phyloP scores from a whole-genome alignment of 2,888 invertebrate species.

The Agrochola lota region DNA sequence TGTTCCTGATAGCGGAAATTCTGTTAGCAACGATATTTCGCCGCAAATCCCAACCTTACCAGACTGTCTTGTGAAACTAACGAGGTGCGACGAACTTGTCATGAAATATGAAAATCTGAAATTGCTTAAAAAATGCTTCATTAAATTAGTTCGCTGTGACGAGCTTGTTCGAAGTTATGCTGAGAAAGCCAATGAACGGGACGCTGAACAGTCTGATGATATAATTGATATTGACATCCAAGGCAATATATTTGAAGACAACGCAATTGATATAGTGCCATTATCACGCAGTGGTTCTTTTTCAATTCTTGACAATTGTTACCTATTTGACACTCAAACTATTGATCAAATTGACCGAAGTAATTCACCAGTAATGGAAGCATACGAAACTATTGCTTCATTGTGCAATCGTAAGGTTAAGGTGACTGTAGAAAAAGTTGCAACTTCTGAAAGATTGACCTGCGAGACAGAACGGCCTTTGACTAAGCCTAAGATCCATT shows the following conservation, averaged over 20 bases:
- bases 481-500: slow-evolving; percentile 42
- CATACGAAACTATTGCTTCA: slow-evolving; percentile 71
- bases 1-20: neutral
- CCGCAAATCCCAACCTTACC: slow-evolving; percentile 21
- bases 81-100: slow-evolving; percentile 76
- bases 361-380: slow-evolving; percentile 79
- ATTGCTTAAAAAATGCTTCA: slow-evolving; percentile 71
- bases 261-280: slow-evolving; percentile 1
- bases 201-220: slow-evolving; percentile 25
- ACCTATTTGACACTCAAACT: slow-evolving; percentile 29
- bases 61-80: slow-evolving; percentile 74
- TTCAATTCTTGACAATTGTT: slow-evolving; percentile 60
- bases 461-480: slow-evolving; percentile 57
- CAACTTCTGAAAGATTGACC: neutral
- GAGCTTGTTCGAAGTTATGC: slow-evolving; percentile 20
- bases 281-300: slow-evolving; percentile 62
- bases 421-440: slow-evolving; percentile 5
- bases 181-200: slow-evolving; percentile 1
- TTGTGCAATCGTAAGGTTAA: slow-evolving; percentile 3
- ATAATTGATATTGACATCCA: slow-evolving; percentile 17
- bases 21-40: slow-evolving; percentile 4
- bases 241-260: slow-evolving; percentile 29
- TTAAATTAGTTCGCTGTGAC: slow-evolving; percentile 77
- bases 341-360: slow-evolving; percentile 36
- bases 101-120: slow-evolving; percentile 69